Evolutionary conservation across 2,113 vertebrate genomes (phyloP), one percentile per base, ranked within the genome.

Genomic region (Melanerpes aurifrons): DNA sequence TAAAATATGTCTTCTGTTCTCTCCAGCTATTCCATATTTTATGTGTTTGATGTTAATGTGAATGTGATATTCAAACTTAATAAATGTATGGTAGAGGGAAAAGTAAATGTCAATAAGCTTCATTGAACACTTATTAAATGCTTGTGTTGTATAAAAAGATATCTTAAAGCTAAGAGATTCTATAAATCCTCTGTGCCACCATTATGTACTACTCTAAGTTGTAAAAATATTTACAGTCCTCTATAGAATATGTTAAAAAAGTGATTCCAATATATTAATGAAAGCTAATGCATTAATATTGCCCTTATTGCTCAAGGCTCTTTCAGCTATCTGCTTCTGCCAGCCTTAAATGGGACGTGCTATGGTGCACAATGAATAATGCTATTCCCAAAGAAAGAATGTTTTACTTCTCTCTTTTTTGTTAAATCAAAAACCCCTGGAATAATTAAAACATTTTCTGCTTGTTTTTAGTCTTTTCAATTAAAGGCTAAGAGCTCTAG

Each of bases 1-100:
- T 97, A 96, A 98, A 98, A 97, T 97, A 96, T 96, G 93, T 92
- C 93, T 96, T 97, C 95, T 97, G 94, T 96, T 96, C 93, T 97
- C 93, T 96, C 81, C 81, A 96, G 95, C 90, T 97, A 96, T 96
- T 97, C 94, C 94, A 97, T 97, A 97, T 97, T 97, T 98, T 97
- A 97, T 88, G 72, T 97, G 88, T 95, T 97, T 97, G 96, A 97
- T 97, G 91, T 96, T 97, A 98, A 98, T 97, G 92, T 87, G 96
- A 97, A 97, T 97, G 80, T 93, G 95, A 96, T 96, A 97, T 95
- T 96, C 29, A 45, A 62, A 94, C 47, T 96, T 97, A 96, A 97
- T 96, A 97, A 97, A 97, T 95, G 74, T 93, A 94, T 93, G 70
- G 90, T 89, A 96, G 87, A 90, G 90, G 90, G 84, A 97, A 97